Conservation (phyloP, 1,140 invertebrate genomes). For the Meloidogyne hapla region DNA sequence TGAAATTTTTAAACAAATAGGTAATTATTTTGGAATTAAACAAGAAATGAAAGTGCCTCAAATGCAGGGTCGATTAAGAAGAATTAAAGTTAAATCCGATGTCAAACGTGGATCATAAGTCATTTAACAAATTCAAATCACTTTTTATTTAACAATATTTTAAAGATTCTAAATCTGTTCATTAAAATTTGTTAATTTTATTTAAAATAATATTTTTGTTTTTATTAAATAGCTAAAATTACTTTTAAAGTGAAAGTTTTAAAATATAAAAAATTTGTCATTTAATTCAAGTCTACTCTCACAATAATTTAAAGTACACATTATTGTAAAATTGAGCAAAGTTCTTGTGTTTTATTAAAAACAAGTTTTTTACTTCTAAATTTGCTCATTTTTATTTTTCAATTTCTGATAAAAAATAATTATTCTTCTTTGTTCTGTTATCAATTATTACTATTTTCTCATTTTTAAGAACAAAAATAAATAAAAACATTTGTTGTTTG, state of each 20-base stretch:
- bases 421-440: neutral
- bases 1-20: conserved; percentile 13
- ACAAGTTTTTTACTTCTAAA: neutral
- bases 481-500: too few relatives aligned
- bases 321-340: neutral
- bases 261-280: too few relatives aligned
- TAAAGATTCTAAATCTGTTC: too few relatives aligned
- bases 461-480: neutral
- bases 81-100: neutral
- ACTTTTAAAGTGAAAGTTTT: too few relatives aligned
- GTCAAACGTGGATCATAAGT: too few relatives aligned
- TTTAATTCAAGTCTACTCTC: neutral
- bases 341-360: neutral
- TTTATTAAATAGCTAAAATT: too few relatives aligned
- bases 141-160: too few relatives aligned
- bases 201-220: too few relatives aligned
- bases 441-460: neutral
- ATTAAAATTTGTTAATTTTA: too few relatives aligned
- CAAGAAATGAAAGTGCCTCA: neutral
- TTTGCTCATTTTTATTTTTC: too few relatives aligned
- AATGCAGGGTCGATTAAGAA: neutral
- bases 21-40: neutral
- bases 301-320: neutral
- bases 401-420: conserved; percentile 2
- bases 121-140: too few relatives aligned